Percentiles rank a stretch among this genome's conserved stretches.
phyloP scores from a whole-genome alignment of 2,113 vertebrate genomes.

The Raja brachyura region DNA sequence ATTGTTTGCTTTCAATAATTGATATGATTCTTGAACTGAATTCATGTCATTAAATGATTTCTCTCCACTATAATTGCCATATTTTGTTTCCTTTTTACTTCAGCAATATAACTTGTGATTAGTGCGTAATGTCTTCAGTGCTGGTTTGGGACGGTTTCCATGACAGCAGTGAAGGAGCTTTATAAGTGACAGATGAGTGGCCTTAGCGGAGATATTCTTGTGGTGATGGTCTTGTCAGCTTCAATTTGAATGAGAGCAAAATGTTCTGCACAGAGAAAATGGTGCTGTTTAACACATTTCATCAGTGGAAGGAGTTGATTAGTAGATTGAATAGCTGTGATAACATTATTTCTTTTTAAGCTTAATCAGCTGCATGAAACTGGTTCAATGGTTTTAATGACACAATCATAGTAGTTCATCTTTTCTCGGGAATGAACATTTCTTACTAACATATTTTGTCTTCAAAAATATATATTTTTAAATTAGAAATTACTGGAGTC shows the following conservation, averaged over 20 bases:
- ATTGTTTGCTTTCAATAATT: background rate
- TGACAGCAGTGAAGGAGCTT: slow-evolving; percentile 15
- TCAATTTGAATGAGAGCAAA: background rate
- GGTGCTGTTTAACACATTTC: background rate
- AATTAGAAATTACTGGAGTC: background rate
- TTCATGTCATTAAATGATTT: background rate
- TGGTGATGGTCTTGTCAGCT: slow-evolving; percentile 8
- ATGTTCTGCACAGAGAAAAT: background rate
- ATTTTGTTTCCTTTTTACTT: background rate
- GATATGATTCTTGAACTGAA: background rate
- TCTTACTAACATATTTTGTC: background rate
- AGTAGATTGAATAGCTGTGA: background rate
- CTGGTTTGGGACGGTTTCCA: background rate
- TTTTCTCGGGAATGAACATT: background rate
- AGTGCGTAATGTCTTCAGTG: background rate
- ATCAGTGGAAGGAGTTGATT: background rate
- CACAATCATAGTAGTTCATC: background rate
- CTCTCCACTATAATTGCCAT: background rate
- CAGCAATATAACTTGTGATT: background rate
- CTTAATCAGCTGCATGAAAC: background rate
- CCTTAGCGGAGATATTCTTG: background rate
- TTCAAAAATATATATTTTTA: background rate
- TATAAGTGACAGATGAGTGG: slow-evolving; percentile 25
- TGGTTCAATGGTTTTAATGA: background rate
- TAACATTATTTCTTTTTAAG: background rate